Percentiles rank a stretch among this genome's conserved stretches.
Conservation (phyloP, 2,113 vertebrate genomes). For the Pseudolaguvia tuberculata region DNA sequence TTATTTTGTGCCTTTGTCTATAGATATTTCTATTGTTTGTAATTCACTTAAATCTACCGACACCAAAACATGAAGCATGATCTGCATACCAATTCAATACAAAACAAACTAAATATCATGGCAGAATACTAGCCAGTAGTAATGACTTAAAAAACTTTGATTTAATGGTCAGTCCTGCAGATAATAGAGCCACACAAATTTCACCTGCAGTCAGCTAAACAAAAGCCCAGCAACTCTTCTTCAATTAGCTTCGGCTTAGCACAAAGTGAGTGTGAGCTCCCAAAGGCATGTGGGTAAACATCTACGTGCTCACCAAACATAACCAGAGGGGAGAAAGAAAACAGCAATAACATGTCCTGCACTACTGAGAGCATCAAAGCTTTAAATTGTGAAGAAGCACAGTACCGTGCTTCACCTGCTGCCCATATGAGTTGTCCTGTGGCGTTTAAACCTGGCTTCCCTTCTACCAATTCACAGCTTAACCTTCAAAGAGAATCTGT, state of each 20-base stretch:
- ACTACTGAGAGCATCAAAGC: constrained; percentile 38
- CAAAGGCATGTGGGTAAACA: constrained; percentile 33
- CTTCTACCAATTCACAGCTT: neutral
- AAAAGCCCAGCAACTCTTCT: constrained; percentile 22
- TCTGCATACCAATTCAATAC: neutral
- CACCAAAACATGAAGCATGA: neutral
- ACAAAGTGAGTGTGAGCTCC: constrained; percentile 12
- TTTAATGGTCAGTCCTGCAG: constrained; percentile 6
- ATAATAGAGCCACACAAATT: constrained; percentile 8
- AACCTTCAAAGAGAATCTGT: constrained; percentile 12
- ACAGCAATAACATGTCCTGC: constrained; percentile 29
- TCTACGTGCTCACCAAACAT: constrained; percentile 21
- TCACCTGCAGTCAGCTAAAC: constrained; percentile 16
- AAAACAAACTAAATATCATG: neutral
- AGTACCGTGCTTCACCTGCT: neutral
- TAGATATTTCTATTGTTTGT: neutral
- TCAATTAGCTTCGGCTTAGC: constrained; percentile 28
- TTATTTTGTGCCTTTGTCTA: constrained; percentile 11
- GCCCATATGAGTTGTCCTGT: constrained; percentile 8
- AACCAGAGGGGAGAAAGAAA: constrained; percentile 28
- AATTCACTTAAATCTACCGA: neutral
- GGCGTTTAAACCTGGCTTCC: constrained; percentile 10
- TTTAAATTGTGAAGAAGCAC: constrained; percentile 20
- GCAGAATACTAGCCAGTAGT: neutral
- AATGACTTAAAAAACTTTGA: neutral